Percentiles rank a stretch among this genome's conserved stretches.
phyloP scores from a whole-genome alignment of 1,140 invertebrate species.

The Galleria mellonella region DNA sequence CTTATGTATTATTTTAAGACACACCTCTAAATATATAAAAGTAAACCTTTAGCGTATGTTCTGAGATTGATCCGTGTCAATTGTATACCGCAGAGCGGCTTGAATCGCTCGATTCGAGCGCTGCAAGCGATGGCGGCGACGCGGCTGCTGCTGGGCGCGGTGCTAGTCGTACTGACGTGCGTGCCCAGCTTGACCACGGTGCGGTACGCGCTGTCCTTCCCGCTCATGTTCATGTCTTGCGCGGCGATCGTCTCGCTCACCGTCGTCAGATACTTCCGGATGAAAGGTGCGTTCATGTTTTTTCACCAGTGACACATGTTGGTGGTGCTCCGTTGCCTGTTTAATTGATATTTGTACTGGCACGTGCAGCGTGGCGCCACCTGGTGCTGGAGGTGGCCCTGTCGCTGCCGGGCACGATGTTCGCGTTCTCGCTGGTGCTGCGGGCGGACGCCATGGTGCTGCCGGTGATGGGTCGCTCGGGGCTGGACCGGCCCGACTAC shows the following conservation, averaged over 20 bases:
- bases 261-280: constrained; percentile 18
- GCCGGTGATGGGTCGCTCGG: constrained; percentile 36
- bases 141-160: constrained; percentile 13
- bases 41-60: too few species aligned
- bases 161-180: constrained; percentile 12
- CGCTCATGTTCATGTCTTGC: constrained; percentile 23
- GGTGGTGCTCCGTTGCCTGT: too few species aligned
- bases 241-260: constrained; percentile 23
- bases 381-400: constrained; percentile 26
- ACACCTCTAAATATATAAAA: too few species aligned
- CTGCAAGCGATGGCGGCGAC: constrained; percentile 36
- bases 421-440: constrained; percentile 16
- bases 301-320: too few species aligned
- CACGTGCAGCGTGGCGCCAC: constrained; percentile 39
- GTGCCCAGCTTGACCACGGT: constrained; percentile 11
- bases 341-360: too few species aligned
- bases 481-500: constrained; percentile 23
- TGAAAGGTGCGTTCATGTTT: constrained; percentile 35
- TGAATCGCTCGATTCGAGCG: constrained; percentile 35
- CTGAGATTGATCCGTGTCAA: too few species aligned
- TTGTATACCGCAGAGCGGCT: constrained; percentile 21
- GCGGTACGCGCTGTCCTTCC: constrained; percentile 33
- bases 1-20: too few species aligned
- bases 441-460: constrained; percentile 30
- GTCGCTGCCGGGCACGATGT: constrained; percentile 22